These are phyloP conservation scores for Lontra canadensis DNA, from an alignment of 2,113 vertebrate genomes.

Conservation along the genomic window DNA sequence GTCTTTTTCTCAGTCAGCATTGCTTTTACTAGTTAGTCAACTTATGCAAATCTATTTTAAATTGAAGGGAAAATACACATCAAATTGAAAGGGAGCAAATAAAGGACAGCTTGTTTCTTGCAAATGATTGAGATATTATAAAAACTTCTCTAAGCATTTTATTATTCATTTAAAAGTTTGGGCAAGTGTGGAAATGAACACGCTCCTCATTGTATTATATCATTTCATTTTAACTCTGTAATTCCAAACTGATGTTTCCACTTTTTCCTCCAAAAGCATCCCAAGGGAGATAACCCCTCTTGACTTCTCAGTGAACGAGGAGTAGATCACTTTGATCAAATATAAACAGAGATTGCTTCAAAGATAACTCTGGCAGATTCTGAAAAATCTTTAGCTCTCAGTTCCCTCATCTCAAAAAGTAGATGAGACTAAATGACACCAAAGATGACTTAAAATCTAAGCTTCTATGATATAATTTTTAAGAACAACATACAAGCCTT, in stretches of 20 bases:
- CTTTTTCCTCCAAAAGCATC: not conserved
- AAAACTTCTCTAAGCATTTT: conserved; percentile 3
- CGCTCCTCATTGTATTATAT: not conserved
- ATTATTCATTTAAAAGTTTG: conserved; percentile 9
- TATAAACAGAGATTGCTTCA: not conserved
- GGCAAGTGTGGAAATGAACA: not conserved
- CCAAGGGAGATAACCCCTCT: not conserved
- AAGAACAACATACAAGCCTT: not conserved
- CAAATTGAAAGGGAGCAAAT: conserved; percentile 20
- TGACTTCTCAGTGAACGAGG: not conserved
- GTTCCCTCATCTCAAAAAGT: not conserved
- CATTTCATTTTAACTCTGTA: not conserved
- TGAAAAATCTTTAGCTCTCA: not conserved
- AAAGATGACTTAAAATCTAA: not conserved
- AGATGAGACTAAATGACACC: not conserved
- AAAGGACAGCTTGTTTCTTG: not conserved
- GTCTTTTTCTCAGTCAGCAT: not conserved
- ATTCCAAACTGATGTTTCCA: not conserved
- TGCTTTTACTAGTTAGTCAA: conserved; percentile 30
- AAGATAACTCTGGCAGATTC: not conserved
- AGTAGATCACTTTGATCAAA: not conserved
- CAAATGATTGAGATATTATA: conserved; percentile 6
- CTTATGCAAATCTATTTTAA: conserved; percentile 44
- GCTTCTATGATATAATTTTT: not conserved
- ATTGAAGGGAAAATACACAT: not conserved